Evolutionary conservation across 2,888 invertebrate genomes (phyloP).

Genomic region (Tillus elongatus): DNA sequence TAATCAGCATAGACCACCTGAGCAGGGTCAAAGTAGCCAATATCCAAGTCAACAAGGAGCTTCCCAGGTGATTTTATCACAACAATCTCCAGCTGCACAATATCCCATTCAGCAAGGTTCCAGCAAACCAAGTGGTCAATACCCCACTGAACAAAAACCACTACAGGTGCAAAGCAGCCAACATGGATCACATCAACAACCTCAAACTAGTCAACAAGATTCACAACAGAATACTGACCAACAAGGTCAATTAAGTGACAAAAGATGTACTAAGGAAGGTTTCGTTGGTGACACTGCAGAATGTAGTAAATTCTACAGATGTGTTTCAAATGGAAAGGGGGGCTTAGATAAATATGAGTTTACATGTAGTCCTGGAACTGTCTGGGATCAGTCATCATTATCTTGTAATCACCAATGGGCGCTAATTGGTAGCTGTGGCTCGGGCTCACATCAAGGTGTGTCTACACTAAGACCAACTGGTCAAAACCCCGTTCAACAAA

Average conservation of each 20-base stretch:
- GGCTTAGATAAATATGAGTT: conserved; percentile 60
- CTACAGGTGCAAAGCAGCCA: conserved; percentile 8
- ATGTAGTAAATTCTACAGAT: conserved; percentile 69
- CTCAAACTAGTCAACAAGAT: conserved; percentile 16
- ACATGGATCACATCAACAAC: conserved; percentile 13
- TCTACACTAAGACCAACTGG: no score
- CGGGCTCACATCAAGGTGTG: neutral
- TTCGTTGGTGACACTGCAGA: conserved; percentile 59
- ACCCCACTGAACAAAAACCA: neutral
- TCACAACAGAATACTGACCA: conserved; percentile 17
- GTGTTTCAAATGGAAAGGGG: conserved; percentile 54
- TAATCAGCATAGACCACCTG: neutral
- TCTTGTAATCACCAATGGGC: conserved; percentile 66
- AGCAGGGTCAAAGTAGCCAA: no score
- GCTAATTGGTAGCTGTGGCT: conserved; percentile 34
- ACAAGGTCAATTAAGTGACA: conserved; percentile 18
- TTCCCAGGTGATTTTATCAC: neutral
- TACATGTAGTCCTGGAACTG: conserved; percentile 64
- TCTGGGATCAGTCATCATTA: conserved; percentile 61
- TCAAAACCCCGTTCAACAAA: neutral
- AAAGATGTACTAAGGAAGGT: conserved; percentile 54
- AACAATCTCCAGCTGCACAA: neutral
- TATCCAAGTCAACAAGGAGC: neutral
- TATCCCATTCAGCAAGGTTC: neutral
- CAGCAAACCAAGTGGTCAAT: neutral